These are phyloP conservation scores for Lemur catta DNA, from an alignment of 2,797 vertebrate species.

Conservation along the genomic window DNA sequence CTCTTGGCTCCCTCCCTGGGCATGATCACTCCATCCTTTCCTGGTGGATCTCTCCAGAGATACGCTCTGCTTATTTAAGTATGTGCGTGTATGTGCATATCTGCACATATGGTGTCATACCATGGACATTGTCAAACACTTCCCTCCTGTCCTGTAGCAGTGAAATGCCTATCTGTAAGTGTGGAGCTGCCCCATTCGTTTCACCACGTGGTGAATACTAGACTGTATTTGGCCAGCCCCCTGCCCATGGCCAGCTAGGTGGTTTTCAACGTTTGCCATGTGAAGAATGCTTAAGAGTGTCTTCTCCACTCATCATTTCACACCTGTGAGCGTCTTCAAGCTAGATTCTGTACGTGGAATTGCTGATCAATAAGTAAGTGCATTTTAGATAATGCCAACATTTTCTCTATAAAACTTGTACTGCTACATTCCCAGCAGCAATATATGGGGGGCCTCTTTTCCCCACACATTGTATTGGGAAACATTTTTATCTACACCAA, in stretches of 20 bases:
- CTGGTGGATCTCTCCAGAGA: neutral
- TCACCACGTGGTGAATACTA: accelerated
- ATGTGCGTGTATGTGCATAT: accelerated
- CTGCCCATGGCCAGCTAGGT: neutral
- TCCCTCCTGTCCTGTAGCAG: neutral
- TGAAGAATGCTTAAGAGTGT: neutral
- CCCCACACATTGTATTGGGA: neutral
- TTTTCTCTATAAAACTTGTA: neutral
- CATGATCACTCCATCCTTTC: neutral
- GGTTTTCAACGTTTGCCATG: neutral
- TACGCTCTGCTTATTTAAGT: neutral
- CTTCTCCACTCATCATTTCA: neutral
- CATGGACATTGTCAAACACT: accelerated
- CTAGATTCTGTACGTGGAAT: neutral
- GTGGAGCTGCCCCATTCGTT: too few species aligned
- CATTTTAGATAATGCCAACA: neutral
- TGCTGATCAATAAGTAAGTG: accelerated
- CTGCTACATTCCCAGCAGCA: accelerated
- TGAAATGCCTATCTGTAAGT: neutral
- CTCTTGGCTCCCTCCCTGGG: neutral
- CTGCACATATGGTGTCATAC: neutral
- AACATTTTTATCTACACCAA: neutral
- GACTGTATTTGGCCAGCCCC: neutral
- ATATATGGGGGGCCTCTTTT: neutral
- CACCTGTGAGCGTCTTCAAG: neutral